These are phyloP conservation scores for Cloeon dipterum DNA, from an alignment of 2,888 invertebrate species.

Conservation along the genomic window DNA sequence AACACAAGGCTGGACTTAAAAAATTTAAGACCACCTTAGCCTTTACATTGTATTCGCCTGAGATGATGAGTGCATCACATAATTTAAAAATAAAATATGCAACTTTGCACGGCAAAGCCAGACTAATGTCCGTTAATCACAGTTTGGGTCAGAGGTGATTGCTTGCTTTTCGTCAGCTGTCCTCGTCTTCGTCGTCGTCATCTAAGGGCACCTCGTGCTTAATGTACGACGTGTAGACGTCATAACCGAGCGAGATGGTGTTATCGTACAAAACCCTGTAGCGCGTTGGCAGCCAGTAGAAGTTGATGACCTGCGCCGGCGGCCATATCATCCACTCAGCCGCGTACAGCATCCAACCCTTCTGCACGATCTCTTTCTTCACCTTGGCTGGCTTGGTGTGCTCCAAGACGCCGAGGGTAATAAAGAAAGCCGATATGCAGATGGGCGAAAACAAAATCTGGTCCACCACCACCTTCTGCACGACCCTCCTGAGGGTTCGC, in stretches of 20 bases:
- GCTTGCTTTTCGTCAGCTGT: no score
- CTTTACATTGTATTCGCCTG: no score
- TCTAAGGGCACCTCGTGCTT: slow-evolving; percentile 25
- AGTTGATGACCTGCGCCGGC: slow-evolving; percentile 79
- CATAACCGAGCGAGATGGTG: slow-evolving; percentile 61
- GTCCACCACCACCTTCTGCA: slow-evolving; percentile 60
- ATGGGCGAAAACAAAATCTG: slow-evolving; percentile 67
- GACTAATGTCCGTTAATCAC: no score
- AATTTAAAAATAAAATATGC: no score
- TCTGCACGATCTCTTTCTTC: slow-evolving; percentile 39
- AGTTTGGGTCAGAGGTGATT: no score
- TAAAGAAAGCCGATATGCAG: slow-evolving; percentile 51
- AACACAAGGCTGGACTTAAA: no score
- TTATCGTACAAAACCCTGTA: slow-evolving; percentile 76
- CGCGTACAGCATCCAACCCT: slow-evolving; percentile 52
- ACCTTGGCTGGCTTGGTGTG: slow-evolving; percentile 32
- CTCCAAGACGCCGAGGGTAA: slow-evolving; percentile 50
- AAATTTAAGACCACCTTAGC: no score
- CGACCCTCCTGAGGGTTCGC: slow-evolving; percentile 32
- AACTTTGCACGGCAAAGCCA: no score
- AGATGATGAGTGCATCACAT: no score
- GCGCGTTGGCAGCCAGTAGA: slow-evolving; percentile 58
- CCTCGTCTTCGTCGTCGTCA: no score
- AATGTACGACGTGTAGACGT: slow-evolving; percentile 62
- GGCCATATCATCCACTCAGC: slow-evolving; percentile 90